Evolutionary conservation across 2,888 invertebrate genomes (phyloP).

Genomic region (Orthonevra nobilis): DNA sequence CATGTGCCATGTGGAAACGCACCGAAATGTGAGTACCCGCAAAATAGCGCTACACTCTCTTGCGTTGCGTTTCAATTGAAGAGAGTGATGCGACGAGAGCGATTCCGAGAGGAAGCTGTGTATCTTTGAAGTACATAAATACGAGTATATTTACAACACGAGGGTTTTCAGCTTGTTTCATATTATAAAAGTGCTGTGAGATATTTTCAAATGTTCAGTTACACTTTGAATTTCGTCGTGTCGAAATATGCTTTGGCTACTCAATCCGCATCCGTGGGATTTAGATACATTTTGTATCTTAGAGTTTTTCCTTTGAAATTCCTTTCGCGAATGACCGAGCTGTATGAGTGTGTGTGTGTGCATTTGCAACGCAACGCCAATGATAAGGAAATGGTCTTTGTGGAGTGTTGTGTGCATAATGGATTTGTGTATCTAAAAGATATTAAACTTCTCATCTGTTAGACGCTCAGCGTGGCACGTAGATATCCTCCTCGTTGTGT

Average conservation of each 20-base stretch:
- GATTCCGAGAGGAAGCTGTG: constrained; percentile 57
- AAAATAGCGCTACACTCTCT: constrained; percentile 8
- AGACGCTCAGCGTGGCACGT: constrained; percentile 35
- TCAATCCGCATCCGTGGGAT: constrained; percentile 11
- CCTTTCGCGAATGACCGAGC: too few species aligned
- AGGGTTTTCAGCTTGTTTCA: constrained; percentile 33
- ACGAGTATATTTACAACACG: constrained; percentile 30
- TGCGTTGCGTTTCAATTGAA: too few species aligned
- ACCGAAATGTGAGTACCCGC: too few species aligned
- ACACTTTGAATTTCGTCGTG: constrained; percentile 79
- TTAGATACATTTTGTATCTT: constrained; percentile 54
- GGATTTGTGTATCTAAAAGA: constrained; percentile 29
- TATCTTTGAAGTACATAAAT: constrained; percentile 39
- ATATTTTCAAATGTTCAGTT: constrained; percentile 78
- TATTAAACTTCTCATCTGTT: constrained; percentile 46
- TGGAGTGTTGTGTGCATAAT: constrained; percentile 35
- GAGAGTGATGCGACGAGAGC: constrained; percentile 11
- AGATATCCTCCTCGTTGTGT: constrained; percentile 32
- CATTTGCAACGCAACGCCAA: constrained; percentile 10
- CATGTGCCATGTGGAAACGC: constrained; percentile 30
- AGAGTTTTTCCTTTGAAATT: too few species aligned
- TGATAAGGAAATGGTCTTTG: constrained; percentile 1
- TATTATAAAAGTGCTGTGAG: constrained; percentile 78
- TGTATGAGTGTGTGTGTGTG: constrained; percentile 27
- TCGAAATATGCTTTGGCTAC: constrained; percentile 68